These are phyloP conservation scores for Etia nguti DNA, from an alignment of 2,113 vertebrate species.

Conservation along the genomic window DNA sequence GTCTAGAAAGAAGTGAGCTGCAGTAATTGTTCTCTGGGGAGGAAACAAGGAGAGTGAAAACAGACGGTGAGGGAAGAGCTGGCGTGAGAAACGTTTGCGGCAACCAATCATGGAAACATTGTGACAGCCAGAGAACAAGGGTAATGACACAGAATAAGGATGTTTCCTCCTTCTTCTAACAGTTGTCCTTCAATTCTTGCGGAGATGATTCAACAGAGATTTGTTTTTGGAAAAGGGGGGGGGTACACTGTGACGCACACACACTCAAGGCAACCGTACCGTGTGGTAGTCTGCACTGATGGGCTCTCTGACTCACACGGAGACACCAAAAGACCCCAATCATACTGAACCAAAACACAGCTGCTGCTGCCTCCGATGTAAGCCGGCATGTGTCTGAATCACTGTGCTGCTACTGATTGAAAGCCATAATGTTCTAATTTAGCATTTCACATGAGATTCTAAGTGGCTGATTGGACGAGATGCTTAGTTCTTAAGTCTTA, in stretches of 20 bases:
- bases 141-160: background rate
- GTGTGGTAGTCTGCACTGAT: conserved; percentile 23
- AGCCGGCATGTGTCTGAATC: background rate
- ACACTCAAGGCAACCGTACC: background rate
- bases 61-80: background rate
- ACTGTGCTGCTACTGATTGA: background rate
- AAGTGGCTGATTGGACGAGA: background rate
- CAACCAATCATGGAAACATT: background rate
- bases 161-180: background rate
- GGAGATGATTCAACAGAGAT: conserved; percentile 18
- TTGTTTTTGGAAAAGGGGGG: background rate
- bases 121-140: background rate
- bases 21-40: background rate
- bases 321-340: conserved; percentile 51
- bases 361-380: conserved; percentile 44
- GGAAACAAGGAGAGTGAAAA: background rate
- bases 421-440: conserved; percentile 18
- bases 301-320: conserved; percentile 35
- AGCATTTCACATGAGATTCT: background rate
- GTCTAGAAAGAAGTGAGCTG: background rate
- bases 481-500: background rate
- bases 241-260: conserved; percentile 3
- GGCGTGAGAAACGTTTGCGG: background rate
- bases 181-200: background rate
- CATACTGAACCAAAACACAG: conserved; percentile 52